Evolutionary conservation across 2,113 vertebrate genomes (phyloP).

Genomic region (Butastur rufipennis): DNA sequence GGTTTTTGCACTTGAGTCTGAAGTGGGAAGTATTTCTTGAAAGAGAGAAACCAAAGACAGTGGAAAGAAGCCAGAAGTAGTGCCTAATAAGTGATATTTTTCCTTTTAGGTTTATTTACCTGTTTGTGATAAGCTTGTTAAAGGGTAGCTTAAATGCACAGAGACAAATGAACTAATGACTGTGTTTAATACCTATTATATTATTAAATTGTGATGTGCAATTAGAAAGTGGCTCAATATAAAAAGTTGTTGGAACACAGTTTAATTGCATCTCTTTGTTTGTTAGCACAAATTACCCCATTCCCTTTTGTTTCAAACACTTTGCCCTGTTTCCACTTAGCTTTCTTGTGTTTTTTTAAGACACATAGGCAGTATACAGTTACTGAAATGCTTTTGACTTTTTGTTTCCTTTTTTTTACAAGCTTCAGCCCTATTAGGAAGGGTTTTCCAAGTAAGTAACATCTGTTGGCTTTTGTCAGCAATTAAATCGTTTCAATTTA

Average conservation of each 20-base stretch:
- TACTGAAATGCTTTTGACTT: conserved; percentile 35
- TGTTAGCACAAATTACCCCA: background rate
- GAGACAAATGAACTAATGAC: background rate
- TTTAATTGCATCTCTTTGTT: background rate
- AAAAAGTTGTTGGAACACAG: background rate
- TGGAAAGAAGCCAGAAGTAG: background rate
- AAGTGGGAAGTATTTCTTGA: background rate
- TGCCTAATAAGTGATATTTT: background rate
- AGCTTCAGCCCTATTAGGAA: conserved; percentile 68
- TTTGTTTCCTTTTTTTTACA: conserved; percentile 38
- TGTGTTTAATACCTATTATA: background rate
- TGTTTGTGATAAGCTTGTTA: background rate
- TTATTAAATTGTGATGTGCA: background rate
- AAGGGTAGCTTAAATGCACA: background rate
- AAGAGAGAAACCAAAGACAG: background rate
- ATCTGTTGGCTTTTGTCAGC: conserved; percentile 9
- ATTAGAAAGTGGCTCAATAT: background rate
- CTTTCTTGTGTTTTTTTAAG: background rate
- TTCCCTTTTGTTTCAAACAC: background rate
- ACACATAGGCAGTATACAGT: background rate
- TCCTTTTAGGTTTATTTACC: background rate
- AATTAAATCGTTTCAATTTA: background rate
- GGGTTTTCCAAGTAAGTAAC: conserved; percentile 69
- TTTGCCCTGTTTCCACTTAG: background rate
- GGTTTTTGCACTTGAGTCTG: background rate